A percentile compares a stretch with the other conserved stretches of the same genome.
Evolutionary conservation across 2,113 vertebrate genomes (phyloP).

Genomic region (Otus sunia): DNA sequence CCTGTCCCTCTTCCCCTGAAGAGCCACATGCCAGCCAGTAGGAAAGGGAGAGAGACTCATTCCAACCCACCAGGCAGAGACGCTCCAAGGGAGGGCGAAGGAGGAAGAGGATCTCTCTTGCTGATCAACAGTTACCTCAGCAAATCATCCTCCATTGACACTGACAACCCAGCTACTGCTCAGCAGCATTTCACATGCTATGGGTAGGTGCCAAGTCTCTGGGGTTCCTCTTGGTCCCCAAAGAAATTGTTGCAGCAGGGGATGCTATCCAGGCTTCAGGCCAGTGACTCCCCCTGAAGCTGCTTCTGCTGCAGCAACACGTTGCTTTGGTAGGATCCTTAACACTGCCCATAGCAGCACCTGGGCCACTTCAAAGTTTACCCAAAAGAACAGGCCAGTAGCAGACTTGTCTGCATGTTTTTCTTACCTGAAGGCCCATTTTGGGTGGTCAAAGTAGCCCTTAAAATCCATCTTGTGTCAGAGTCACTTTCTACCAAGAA

Average conservation of each 20-base stretch:
- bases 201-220: background rate
- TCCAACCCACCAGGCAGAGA: background rate
- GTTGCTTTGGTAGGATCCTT: background rate
- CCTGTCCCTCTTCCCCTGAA: background rate
- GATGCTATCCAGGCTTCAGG: background rate
- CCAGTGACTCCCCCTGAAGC: background rate
- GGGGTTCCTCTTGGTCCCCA: background rate
- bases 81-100: background rate
- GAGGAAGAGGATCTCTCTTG: background rate
- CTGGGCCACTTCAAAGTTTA: background rate
- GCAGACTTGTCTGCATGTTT: background rate
- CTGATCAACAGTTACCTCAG: background rate
- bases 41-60: background rate
- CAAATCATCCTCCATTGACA: background rate
- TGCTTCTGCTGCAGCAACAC: background rate
- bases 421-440: background rate
- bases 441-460: background rate
- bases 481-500: background rate
- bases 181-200: rapidly evolving
- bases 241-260: background rate
- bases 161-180: too few species aligned
- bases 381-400: background rate
- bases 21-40: rapidly evolving
- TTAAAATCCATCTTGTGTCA: background rate
- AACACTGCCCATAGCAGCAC: background rate